Conservation (phyloP, 1,140 invertebrate genomes). For the Drosophila asahinai region DNA sequence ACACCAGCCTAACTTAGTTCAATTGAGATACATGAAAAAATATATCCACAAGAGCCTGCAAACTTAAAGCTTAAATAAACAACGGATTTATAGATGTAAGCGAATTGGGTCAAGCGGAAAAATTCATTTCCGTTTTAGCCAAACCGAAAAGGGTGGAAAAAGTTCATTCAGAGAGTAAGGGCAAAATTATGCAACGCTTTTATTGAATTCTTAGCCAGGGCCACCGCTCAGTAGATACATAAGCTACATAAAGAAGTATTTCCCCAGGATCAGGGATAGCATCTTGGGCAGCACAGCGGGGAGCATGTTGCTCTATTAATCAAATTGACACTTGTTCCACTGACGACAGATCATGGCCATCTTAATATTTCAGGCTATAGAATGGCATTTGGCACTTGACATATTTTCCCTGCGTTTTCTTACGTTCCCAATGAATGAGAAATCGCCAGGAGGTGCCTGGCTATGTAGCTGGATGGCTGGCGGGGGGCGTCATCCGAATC, state of each 20-base stretch:
- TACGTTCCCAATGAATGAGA: slow-evolving; percentile 27
- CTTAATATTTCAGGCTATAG: slow-evolving; percentile 37
- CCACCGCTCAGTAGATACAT: slow-evolving; percentile 3
- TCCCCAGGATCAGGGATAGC: neutral
- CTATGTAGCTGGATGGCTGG: neutral
- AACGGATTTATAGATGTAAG: slow-evolving; percentile 11
- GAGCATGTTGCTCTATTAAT: slow-evolving; percentile 53
- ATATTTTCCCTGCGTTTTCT: slow-evolving; percentile 20
- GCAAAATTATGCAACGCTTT: slow-evolving; percentile 43
- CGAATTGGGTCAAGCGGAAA: slow-evolving; percentile 69
- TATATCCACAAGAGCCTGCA: neutral
- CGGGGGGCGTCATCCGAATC: neutral
- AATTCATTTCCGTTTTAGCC: slow-evolving; percentile 64
- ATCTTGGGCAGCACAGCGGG: slow-evolving; percentile 12
- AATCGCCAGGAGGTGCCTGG: slow-evolving; percentile 13
- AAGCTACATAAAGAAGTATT: neutral
- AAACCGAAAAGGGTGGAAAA: slow-evolving; percentile 13
- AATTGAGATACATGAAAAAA: slow-evolving; percentile 17
- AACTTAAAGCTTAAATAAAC: slow-evolving; percentile 50
- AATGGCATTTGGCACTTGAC: slow-evolving; percentile 39
- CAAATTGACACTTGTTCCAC: slow-evolving; percentile 56
- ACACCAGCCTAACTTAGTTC: slow-evolving; percentile 20
- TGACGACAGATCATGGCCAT: slow-evolving; percentile 44
- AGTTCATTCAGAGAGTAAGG: neutral
- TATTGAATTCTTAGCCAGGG: slow-evolving; percentile 40